phyloP scores from a whole-genome alignment of 2,113 vertebrate species.

The Colistium nudipinnis region DNA sequence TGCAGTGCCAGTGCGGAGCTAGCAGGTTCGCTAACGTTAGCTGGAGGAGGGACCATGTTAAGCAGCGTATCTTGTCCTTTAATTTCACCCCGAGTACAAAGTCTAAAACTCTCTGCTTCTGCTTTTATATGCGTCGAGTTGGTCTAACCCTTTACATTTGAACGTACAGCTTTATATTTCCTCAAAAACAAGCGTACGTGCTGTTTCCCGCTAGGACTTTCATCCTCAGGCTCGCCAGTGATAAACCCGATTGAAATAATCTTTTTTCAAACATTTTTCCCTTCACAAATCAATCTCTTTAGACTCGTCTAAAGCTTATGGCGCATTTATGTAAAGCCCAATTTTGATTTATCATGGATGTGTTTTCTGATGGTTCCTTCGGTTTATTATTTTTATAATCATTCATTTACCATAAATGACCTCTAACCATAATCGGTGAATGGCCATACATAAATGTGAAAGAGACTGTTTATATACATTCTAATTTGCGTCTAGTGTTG shows the following conservation, averaged over 20 bases:
- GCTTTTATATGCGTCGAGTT: background rate
- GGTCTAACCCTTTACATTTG: background rate
- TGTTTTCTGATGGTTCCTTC: background rate
- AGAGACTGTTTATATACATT: background rate
- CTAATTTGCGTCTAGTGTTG: background rate
- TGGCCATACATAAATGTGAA: background rate
- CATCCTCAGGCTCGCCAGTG: background rate
- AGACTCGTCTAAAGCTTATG: rapidly evolving
- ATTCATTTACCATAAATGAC: no score
- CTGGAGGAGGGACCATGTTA: conserved; percentile 22
- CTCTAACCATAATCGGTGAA: background rate
- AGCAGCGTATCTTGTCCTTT: background rate
- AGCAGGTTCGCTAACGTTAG: conserved; percentile 50
- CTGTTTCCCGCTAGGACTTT: background rate
- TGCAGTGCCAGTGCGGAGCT: conserved; percentile 68
- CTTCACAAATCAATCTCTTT: background rate
- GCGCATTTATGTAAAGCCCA: background rate
- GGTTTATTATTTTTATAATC: background rate
- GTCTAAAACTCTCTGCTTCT: background rate
- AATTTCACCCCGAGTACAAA: background rate
- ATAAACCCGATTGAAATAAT: background rate
- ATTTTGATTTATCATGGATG: background rate
- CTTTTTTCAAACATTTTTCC: background rate
- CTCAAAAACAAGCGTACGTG: rapidly evolving
- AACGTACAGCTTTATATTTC: background rate